A percentile compares a stretch with the other conserved stretches of the same genome.
These are phyloP conservation scores for Podabrus alpinus DNA, from an alignment of 2,888 invertebrate genomes.

Conservation along the genomic window DNA sequence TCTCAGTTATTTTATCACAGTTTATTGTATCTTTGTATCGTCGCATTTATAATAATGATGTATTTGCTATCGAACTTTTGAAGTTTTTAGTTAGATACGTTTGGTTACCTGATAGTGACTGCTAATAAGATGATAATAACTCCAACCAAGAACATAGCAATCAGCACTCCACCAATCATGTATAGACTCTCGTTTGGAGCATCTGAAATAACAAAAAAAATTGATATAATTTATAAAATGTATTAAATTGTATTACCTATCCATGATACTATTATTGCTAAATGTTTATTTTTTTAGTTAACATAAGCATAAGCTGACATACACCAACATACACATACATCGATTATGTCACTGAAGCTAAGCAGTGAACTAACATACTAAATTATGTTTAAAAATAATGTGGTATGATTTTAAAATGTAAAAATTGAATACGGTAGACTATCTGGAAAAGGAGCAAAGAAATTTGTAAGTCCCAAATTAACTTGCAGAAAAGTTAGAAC, in stretches of 20 bases:
- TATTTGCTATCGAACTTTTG: not conserved
- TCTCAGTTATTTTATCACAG: not conserved
- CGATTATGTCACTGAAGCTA: too few species aligned
- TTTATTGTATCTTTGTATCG: too few species aligned
- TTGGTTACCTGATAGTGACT: constrained; percentile 75
- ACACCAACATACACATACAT: too few species aligned
- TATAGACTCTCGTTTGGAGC: constrained; percentile 81
- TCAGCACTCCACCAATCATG: constrained; percentile 83
- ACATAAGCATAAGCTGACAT: too few species aligned
- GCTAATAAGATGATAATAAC: constrained; percentile 80
- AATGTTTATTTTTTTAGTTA: not conserved
- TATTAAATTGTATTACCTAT: not conserved
- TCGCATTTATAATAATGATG: too few species aligned
- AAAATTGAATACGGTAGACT: too few species aligned
- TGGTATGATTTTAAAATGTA: too few species aligned
- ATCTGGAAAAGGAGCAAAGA: too few species aligned
- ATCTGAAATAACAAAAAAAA: constrained; percentile 66
- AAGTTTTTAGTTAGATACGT: not conserved
- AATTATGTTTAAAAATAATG: too few species aligned
- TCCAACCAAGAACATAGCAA: constrained; percentile 81
- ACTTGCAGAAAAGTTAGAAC: too few species aligned
- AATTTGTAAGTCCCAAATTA: too few species aligned
- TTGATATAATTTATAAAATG: not conserved
- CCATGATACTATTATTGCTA: not conserved
- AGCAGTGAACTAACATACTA: too few species aligned